Percentiles rank a stretch among this genome's conserved stretches.
Evolutionary conservation across 2,113 vertebrate genomes (phyloP).

Genomic region (Rhea americana): DNA sequence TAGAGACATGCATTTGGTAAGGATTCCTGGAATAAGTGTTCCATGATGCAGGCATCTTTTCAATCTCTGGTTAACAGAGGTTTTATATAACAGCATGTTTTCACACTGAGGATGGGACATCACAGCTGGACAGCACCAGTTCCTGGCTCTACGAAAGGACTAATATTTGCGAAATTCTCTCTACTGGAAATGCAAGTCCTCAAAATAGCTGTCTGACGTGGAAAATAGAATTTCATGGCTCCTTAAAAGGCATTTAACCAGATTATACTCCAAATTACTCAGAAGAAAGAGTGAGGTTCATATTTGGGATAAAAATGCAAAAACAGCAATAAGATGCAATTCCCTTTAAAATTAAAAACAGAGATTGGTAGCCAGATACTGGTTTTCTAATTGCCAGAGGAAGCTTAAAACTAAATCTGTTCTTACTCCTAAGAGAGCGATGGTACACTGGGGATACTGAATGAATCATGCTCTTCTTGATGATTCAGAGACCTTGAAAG

Average conservation of each 20-base stretch:
- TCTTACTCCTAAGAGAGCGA: slow-evolving; percentile 17
- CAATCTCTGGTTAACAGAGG: slow-evolving; percentile 14
- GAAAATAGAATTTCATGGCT: slow-evolving; percentile 55
- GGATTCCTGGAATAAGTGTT: slow-evolving; percentile 33
- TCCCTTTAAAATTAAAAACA: slow-evolving; percentile 29
- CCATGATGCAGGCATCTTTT: slow-evolving; percentile 30
- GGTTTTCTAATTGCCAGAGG: slow-evolving; percentile 30
- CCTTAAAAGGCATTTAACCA: slow-evolving; percentile 60
- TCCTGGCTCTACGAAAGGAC: slow-evolving; percentile 26
- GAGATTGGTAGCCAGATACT: slow-evolving; percentile 25
- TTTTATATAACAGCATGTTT: slow-evolving; percentile 44
- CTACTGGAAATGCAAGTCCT: slow-evolving; percentile 37
- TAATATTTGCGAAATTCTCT: slow-evolving; percentile 49
- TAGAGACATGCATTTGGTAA: neutral
- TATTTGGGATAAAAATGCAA: slow-evolving; percentile 30
- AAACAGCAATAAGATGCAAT: slow-evolving; percentile 14
- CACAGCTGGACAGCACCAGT: slow-evolving; percentile 55
- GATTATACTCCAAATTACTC: slow-evolving; percentile 40
- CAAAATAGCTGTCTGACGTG: slow-evolving; percentile 45
- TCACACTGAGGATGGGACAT: slow-evolving; percentile 3
- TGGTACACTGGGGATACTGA: slow-evolving; percentile 18
- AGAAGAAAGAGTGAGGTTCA: neutral
- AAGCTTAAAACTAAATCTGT: slow-evolving; percentile 55
- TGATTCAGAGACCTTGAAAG: slow-evolving; percentile 66
- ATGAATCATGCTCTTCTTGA: slow-evolving; percentile 59